These are phyloP conservation scores for Erannis defoliaria DNA, from an alignment of 2,888 invertebrate genomes.

Conservation along the genomic window DNA sequence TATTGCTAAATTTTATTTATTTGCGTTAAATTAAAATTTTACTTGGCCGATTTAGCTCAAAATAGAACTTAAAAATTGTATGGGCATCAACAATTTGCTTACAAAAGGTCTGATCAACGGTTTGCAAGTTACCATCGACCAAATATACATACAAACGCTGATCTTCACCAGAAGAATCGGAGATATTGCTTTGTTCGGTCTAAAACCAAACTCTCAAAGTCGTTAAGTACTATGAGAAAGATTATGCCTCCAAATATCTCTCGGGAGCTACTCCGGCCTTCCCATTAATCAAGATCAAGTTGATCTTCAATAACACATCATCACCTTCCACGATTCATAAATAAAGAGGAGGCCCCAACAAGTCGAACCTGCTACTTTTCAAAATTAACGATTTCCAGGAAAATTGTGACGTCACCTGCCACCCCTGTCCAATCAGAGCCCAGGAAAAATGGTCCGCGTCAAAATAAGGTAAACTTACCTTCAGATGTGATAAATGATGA, in stretches of 20 bases:
- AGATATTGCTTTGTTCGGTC: too few species aligned
- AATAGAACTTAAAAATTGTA: too few species aligned
- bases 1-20: too few species aligned
- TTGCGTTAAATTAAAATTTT: too few species aligned
- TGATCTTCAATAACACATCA: conserved; percentile 24
- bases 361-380: conserved; percentile 39
- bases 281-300: conserved; percentile 23
- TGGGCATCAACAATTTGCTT: too few species aligned
- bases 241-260: neutral
- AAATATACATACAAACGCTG: too few species aligned
- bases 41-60: too few species aligned
- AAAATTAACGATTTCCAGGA: conserved; percentile 57
- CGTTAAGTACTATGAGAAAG: too few species aligned
- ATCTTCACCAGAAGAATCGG: too few species aligned
- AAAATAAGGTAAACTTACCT: conserved; percentile 59
- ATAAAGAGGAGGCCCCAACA: conserved; percentile 35
- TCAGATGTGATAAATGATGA: conserved; percentile 60
- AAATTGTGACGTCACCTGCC: conserved; percentile 64
- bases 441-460: conserved; percentile 67
- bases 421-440: conserved; percentile 63
- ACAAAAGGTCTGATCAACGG: too few species aligned
- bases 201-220: too few species aligned
- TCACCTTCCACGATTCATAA: conserved; percentile 36
- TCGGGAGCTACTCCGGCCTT: neutral
- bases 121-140: too few species aligned